These are phyloP conservation scores for Perognathus longimembris DNA, from an alignment of 2,113 vertebrate species.

Conservation along the genomic window DNA sequence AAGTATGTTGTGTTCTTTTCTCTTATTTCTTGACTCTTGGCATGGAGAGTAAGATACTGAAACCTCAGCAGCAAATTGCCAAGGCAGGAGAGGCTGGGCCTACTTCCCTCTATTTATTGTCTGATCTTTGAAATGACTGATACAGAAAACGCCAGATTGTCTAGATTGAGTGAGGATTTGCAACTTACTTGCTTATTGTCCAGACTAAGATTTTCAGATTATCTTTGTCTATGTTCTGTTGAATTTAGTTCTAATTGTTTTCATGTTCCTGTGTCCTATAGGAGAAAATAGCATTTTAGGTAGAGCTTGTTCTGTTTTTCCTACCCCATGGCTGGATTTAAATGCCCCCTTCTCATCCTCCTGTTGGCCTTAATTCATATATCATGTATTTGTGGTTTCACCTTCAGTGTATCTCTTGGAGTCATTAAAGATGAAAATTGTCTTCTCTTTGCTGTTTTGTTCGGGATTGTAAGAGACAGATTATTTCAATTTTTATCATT, in stretches of 20 bases:
- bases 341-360: not conserved
- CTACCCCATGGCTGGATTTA: not conserved
- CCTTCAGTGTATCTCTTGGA: not conserved
- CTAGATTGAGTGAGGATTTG: not conserved
- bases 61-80: not conserved
- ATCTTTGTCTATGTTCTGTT: not conserved
- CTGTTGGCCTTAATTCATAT: not conserved
- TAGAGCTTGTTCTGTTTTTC: not conserved
- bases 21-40: not conserved
- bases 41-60: not conserved
- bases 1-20: not conserved
- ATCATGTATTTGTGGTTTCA: not conserved
- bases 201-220: not conserved
- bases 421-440: slow-evolving; percentile 10
- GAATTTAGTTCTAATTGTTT: not conserved
- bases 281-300: not conserved
- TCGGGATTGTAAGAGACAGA: not conserved
- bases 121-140: not conserved
- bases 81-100: not conserved
- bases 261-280: not conserved
- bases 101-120: slow-evolving; percentile 19
- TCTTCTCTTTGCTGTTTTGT: slow-evolving; percentile 9
- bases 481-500: slow-evolving; percentile 32
- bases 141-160: not conserved
- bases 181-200: slow-evolving; percentile 7